Conservation (phyloP, 2,888 invertebrate genomes). For the Lissocephala sabroskyi region DNA sequence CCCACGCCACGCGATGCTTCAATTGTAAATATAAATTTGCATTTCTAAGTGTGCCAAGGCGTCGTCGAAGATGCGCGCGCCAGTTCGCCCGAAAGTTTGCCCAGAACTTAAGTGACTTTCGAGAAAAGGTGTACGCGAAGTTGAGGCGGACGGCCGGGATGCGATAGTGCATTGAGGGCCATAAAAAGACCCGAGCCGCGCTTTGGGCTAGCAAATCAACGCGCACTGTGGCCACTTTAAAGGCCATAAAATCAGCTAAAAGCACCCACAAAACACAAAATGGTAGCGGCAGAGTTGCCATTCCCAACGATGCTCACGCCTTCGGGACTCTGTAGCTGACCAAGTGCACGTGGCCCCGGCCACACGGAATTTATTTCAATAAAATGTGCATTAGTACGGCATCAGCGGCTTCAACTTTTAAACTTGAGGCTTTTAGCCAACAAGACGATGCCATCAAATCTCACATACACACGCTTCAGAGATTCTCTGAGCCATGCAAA, state of each 20-base stretch:
- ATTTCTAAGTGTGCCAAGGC: constrained; percentile 46
- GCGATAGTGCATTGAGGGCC: constrained; percentile 1
- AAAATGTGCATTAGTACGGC: constrained; percentile 52
- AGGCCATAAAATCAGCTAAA: constrained; percentile 61
- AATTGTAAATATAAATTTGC: constrained; percentile 61
- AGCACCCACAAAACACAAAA: constrained; percentile 55
- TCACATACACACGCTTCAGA: no score
- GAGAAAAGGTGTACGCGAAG: constrained; percentile 9
- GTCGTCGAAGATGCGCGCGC: not conserved
- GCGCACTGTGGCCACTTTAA: constrained; percentile 48
- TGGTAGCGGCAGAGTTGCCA: not conserved
- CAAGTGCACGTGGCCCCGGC: not conserved
- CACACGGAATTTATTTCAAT: constrained; percentile 63
- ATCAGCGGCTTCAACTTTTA: no score
- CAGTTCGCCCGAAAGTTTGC: constrained; percentile 3
- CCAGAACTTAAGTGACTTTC: constrained; percentile 18
- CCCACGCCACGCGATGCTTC: constrained; percentile 27
- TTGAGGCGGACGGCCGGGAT: not conserved
- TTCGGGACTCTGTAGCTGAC: no score
- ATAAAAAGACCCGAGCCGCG: not conserved
- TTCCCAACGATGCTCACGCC: no score
- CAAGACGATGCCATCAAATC: no score
- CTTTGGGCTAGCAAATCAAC: constrained; percentile 43
- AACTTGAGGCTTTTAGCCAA: constrained; percentile 62
- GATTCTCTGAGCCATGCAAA: constrained; percentile 6